Base-by-base conservation (phyloP, 2,888 invertebrate genomes). In the Drosophila affinis region DNA sequence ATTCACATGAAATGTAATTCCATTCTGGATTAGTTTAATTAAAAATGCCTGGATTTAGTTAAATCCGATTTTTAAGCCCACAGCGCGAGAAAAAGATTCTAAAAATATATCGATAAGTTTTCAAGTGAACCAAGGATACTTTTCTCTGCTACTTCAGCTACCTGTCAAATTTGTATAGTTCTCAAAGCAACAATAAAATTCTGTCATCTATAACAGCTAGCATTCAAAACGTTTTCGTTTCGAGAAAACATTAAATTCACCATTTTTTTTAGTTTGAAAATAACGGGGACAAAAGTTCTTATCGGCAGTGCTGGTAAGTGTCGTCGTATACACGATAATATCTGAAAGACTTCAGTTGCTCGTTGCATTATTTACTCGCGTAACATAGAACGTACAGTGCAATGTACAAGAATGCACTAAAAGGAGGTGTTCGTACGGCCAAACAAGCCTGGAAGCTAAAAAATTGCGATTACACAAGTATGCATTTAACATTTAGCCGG, bases 371-470 rank as follows among this genome's bases (percentile, higher is more conserved):
- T 56, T 60, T 52, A 10, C 9, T 62, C n/a, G 47, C 46, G 21
- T n/a, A 27, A 14, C 17, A 14, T 12, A 14, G 71, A 62, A 32
- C 44, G 9, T 27, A 9, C 18, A 49, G 48, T 61, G 70, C 65
- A 67, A 90, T 90, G 90, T 90, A 90, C 68, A 90, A 87, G 73
- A 76, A 89, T 81, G 89, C 75, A 51, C 61, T 91, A 32, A 90
- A 77, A 61, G 83, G 85, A 61, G 91, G 91, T 34, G 74, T 84
- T 47, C 81, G 89, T 56, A 87, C 90, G 59, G 91, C 91, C 60
- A 73, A 85, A 62, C 86, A 82, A 67, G 90, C 90, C 34, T 91
- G 91, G 90, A 90, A 89, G 78, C 75, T 90, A 18, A 82, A 87
- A 77, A 89, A 81, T 71, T 91, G 91, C 91, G 73, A 82, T 58